Conservation (phyloP, 2,797 vertebrate species). For the Dromococcyx pavoninus region DNA sequence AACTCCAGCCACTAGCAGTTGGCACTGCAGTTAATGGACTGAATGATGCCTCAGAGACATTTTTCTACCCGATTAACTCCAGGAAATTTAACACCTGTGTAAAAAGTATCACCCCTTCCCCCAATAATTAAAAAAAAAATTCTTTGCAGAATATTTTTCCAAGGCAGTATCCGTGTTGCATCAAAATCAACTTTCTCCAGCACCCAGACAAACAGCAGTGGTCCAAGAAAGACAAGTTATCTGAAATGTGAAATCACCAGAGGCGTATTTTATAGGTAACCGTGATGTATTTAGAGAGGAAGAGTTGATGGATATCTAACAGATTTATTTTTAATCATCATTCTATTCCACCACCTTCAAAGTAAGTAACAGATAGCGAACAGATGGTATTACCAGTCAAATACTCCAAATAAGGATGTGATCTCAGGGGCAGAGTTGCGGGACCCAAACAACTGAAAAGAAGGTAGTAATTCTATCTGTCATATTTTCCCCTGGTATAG, state of each 20-base stretch:
- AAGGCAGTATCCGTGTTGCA: slow-evolving; percentile 32
- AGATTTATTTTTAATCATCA: not conserved
- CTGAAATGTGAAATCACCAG: slow-evolving; percentile 36
- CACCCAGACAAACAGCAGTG: not conserved
- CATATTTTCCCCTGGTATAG: not conserved
- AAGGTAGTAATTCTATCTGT: not conserved
- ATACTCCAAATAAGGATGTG: not conserved
- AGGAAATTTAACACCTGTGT: slow-evolving; percentile 58
- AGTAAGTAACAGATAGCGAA: not conserved
- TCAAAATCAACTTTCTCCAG: not conserved
- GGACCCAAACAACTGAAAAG: not conserved
- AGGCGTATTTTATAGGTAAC: slow-evolving; percentile 4
- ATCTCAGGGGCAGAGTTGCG: not conserved
- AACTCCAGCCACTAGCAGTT: slow-evolving; percentile 34
- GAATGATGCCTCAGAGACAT: slow-evolving; percentile 53
- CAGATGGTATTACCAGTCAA: not conserved
- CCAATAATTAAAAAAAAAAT: slow-evolving; percentile 18
- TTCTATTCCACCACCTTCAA: not conserved
- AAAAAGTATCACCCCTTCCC: not conserved
- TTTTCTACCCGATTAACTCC: slow-evolving; percentile 62
- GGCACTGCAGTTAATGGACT: slow-evolving; percentile 51
- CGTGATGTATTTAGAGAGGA: not conserved
- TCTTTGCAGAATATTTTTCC: slow-evolving; percentile 51
- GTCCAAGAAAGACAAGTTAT: slow-evolving; percentile 18
- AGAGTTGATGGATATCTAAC: not conserved